These are phyloP conservation scores for Saturnia pavonia DNA, from an alignment of 2,888 invertebrate genomes.

Conservation along the genomic window DNA sequence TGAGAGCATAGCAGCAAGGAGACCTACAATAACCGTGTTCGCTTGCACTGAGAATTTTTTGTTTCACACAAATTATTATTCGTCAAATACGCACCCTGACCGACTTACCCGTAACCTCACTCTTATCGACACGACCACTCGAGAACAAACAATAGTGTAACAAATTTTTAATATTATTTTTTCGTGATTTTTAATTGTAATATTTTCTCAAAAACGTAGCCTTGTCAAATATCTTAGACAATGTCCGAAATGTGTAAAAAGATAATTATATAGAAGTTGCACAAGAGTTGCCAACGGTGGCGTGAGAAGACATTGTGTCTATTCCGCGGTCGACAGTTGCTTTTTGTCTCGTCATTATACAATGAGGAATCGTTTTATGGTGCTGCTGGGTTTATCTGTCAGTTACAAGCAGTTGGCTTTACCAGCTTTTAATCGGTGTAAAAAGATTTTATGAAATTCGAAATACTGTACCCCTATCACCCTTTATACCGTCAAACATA, in stretches of 20 bases:
- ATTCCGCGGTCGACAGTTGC: conserved; percentile 13
- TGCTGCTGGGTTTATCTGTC: conserved; percentile 20
- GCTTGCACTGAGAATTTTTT: conserved; percentile 12
- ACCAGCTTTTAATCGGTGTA: background rate
- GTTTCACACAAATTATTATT: conserved; percentile 24
- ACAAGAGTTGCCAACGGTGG: conserved; percentile 53
- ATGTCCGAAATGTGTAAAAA: conserved; percentile 59
- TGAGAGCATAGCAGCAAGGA: background rate
- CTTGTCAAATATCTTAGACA: conserved; percentile 33
- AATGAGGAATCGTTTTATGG: conserved; percentile 56
- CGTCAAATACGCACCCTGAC: conserved; percentile 29
- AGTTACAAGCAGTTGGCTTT: background rate
- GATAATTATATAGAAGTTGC: conserved; percentile 67
- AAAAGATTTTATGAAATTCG: background rate
- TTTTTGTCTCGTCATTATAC: conserved; percentile 59
- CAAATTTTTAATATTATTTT: conserved; percentile 4
- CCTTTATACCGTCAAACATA: background rate
- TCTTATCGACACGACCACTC: conserved; percentile 27
- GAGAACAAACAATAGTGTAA: conserved; percentile 17
- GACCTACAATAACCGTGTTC: background rate
- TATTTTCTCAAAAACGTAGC: conserved; percentile 23
- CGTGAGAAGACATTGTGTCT: conserved; percentile 55
- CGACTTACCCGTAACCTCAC: conserved; percentile 34
- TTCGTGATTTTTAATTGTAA: conserved; percentile 20
- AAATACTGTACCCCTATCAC: background rate